These are phyloP conservation scores for Rhingia campestris DNA, from an alignment of 2,888 invertebrate species.

Conservation along the genomic window DNA sequence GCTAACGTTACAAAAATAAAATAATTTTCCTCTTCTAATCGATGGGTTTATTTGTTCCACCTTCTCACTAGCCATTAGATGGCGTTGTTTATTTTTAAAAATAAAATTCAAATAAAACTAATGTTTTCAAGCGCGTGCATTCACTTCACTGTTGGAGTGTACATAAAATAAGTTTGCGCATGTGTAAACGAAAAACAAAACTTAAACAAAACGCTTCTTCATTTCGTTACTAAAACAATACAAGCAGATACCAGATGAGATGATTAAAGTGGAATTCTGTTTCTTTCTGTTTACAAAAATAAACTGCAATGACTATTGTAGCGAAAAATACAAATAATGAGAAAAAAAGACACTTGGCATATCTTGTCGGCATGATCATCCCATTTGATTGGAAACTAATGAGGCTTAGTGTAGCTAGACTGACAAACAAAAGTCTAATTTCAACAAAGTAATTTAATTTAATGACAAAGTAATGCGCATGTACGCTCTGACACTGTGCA, in stretches of 20 bases:
- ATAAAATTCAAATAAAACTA: conserved; percentile 9
- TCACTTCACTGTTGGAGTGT: conserved; percentile 22
- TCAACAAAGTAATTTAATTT: not conserved
- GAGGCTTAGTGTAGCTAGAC: too few relatives aligned
- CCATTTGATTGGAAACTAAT: too few relatives aligned
- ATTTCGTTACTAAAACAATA: not conserved
- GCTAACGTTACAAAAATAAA: conserved; percentile 40
- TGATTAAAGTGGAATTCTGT: too few relatives aligned
- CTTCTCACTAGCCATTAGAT: conserved; percentile 32
- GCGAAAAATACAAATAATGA: not conserved
- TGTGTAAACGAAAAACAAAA: conserved; percentile 4
- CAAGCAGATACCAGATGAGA: not conserved
- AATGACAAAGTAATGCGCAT: conserved; percentile 39
- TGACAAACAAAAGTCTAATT: not conserved
- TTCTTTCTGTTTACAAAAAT: too few relatives aligned
- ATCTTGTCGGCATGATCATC: too few relatives aligned
- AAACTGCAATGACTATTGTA: too few relatives aligned
- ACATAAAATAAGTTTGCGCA: conserved; percentile 15
- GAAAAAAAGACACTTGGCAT: not conserved
- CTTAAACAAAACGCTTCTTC: too few relatives aligned
- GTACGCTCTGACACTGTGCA: conserved; percentile 32
- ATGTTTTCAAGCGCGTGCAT: conserved; percentile 21
- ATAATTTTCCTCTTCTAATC: conserved; percentile 12
- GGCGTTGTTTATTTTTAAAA: conserved; percentile 55
- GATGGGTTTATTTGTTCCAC: conserved; percentile 33